phyloP scores from a whole-genome alignment of 2,888 invertebrate species.

The Gonocerus acuteangulatus region DNA sequence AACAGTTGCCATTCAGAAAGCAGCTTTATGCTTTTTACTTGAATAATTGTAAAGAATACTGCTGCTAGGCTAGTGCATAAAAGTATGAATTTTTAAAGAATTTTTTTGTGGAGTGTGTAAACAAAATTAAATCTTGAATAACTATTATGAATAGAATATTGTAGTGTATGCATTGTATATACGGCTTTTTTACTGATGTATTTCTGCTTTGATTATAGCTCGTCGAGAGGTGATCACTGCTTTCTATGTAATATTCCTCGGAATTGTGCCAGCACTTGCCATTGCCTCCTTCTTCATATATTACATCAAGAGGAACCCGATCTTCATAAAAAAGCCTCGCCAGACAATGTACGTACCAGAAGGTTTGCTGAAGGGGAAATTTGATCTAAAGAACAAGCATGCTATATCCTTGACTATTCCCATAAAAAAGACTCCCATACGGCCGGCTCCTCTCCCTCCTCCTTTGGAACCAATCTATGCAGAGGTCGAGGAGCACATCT shows the following conservation, averaged over 20 bases:
- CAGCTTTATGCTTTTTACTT: too few species aligned
- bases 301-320: constrained; percentile 63
- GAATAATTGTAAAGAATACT: too few species aligned
- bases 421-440: constrained; percentile 9
- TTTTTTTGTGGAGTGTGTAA: too few species aligned
- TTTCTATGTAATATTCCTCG: constrained; percentile 79
- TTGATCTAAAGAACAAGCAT: constrained; percentile 7
- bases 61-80: too few species aligned
- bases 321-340: constrained; percentile 46
- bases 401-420: background rate
- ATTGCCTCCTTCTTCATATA: constrained; percentile 62
- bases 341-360: constrained; percentile 35
- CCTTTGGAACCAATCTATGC: constrained; percentile 25
- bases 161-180: background rate
- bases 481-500: constrained; percentile 20
- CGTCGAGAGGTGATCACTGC: constrained; percentile 68
- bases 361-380: background rate
- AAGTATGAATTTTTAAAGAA: too few species aligned
- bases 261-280: constrained; percentile 67
- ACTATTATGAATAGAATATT: too few species aligned
- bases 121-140: too few species aligned
- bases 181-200: background rate
- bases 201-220: constrained; percentile 51
- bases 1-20: too few species aligned
- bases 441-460: background rate